A percentile compares a stretch with the other conserved stretches of the same genome.
These are phyloP conservation scores for Probaryconus sp. DNA, from an alignment of 1,140 invertebrate genomes.

Conservation along the genomic window DNA sequence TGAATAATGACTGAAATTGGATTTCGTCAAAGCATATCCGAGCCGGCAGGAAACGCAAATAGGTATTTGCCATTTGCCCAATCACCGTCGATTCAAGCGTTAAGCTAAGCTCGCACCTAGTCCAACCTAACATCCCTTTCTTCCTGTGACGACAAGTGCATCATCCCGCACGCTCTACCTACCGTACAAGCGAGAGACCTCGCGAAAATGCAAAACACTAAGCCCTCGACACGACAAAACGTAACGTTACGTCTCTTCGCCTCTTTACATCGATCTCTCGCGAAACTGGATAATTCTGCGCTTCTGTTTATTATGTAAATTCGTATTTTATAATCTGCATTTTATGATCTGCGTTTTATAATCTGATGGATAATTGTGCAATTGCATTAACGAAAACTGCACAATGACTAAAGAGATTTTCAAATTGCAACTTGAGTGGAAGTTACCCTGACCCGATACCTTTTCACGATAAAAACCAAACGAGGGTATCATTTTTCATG, in stretches of 20 bases:
- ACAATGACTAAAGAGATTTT: constrained; percentile 1
- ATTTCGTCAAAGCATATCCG: constrained; percentile 40
- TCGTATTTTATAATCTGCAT: constrained; percentile 6
- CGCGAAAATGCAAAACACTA: neutral
- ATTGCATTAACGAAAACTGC: constrained; percentile 25
- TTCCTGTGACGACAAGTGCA: constrained; percentile 34
- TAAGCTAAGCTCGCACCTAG: constrained; percentile 30
- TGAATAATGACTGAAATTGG: constrained; percentile 40
- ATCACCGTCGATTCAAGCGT: constrained; percentile 44
- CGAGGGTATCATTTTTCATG: constrained; percentile 7
- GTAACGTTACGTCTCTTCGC: neutral
- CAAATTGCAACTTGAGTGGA: constrained; percentile 6
- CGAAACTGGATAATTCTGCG: constrained; percentile 1
- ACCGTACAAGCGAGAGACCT: constrained; percentile 6
- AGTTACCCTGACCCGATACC: neutral
- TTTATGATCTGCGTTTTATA: no score
- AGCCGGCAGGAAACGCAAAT: constrained; percentile 34
- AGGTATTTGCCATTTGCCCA: constrained; percentile 42
- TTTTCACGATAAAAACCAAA: neutral
- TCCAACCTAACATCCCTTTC: constrained; percentile 39
- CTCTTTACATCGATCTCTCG: constrained; percentile 6
- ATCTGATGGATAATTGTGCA: constrained; percentile 23
- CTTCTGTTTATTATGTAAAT: constrained; percentile 18
- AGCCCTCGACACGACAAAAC: no score
- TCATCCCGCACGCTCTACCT: constrained; percentile 3